These are phyloP conservation scores for Tipula helvola DNA, from an alignment of 2,888 invertebrate genomes.

Conservation along the genomic window DNA sequence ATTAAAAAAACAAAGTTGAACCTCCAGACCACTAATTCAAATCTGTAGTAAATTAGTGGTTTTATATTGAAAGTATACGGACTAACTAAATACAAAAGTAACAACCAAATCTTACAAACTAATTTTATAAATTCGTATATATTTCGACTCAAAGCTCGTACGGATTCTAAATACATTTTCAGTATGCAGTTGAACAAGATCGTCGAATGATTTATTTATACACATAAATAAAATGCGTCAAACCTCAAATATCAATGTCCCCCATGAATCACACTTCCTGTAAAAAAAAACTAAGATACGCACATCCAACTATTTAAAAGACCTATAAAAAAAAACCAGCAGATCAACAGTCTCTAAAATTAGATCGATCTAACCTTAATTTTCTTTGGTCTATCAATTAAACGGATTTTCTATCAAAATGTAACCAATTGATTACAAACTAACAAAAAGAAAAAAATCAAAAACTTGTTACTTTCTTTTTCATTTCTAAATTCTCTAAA, in stretches of 20 bases:
- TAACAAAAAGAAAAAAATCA: neutral
- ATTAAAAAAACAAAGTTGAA: no score
- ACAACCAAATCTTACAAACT: neutral
- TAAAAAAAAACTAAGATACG: neutral
- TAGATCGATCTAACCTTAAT: neutral
- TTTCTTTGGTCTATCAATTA: neutral
- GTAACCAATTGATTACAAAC: neutral
- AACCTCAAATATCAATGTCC: neutral
- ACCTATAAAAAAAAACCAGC: neutral
- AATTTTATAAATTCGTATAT: neutral
- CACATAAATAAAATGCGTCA: neutral
- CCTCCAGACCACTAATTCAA: no score
- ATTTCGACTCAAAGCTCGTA: neutral
- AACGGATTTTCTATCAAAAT: neutral
- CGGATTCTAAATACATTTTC: neutral
- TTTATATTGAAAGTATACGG: no score
- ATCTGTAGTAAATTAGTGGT: no score
- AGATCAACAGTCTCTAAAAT: neutral
- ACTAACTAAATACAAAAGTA: no score
- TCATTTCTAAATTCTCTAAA: neutral
- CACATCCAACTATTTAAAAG: neutral
- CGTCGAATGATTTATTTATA: neutral
- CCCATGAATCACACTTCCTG: neutral
- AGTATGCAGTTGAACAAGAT: neutral
- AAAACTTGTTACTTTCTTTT: neutral